Base-by-base conservation (phyloP, 2,888 invertebrate species). In the Lasioglossum vierecki region DNA sequence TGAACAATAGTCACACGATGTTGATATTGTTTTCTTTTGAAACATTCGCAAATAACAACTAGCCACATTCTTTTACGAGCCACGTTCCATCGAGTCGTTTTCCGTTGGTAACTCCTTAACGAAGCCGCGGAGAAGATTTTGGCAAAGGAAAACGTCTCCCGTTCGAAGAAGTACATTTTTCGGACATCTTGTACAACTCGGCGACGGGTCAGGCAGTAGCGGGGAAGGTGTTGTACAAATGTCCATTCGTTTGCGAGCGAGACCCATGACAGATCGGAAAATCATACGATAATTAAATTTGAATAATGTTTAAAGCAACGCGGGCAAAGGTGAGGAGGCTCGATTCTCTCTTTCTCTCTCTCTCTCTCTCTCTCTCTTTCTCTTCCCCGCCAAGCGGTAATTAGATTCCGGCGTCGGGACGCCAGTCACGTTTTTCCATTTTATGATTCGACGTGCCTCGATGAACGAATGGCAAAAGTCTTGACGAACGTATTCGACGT, bases 371-470 rank as follows among this genome's bases (percentile, higher is more conserved):
- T 76, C 78, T 80, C 75, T 35, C 35, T 35, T 3, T 75, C 66
- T 77, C 76, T 76, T 66, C 74, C 39, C 18, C 15, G 30, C 13
- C 26, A 26, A 13, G n/a, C 35, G 53, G 80, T 84, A 84, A 85
- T 85, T 80, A 85, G 77, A 85, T 85, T 80, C 80, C 41, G 39
- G 46, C 57, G 57, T 80, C 66, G 57, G 41, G 75, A 84, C 71
- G 63, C 77, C 44, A 75, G 77, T 85, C 85, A 84, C 85, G 85
- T 85, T 71, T 73, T 71, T 39, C 70, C 44, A 30, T 75, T 84
- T 84, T 84, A 80, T 70, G 73, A 66, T 74, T 73, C 76, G 79
- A 77, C 73, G 68, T 74, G 75, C 41, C 15, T 30, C 83, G 78
- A 71, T 46, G 70, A 83, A 41, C 30, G 41, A 66, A 66, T 75